Base-by-base conservation (phyloP, 2,113 vertebrate species). In the Suricata suricatta region DNA sequence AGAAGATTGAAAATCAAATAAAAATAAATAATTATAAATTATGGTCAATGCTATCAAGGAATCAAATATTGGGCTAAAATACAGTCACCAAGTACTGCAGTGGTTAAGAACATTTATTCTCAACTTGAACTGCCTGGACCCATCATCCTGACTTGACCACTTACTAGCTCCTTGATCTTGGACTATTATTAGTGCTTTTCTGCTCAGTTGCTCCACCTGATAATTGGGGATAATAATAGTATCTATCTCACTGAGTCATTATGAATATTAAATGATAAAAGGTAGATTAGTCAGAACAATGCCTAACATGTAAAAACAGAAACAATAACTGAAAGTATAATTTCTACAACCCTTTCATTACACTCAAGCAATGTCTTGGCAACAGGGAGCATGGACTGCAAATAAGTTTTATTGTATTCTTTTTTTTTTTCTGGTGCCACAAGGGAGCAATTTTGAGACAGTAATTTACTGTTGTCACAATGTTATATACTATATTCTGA, bases 251-350 rank as follows among this genome's bases (percentile, higher is more conserved):
- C 27, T 72, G 80, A 11, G 27, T 85, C 19, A 54, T 82, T 63
- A 52, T 69, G 85, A 84, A 54, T 80, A 84, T n/a, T 88, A 93
- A 94, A 90, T 90, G 21, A 81, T 87, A 52, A 79, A 74, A 47
- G 54, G 89, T n/a, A 80, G 91, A 71, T 84, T 29, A 77, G 33
- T n/a, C 81, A 63, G 29, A 92, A 79, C 11, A 79, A 80, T 2
- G 3, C 6, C 44, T n/a, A 21, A 31, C 5, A 35, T 25, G 57
- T 72, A 96, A 92, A 95, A 11, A 85, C 31, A 74, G 35, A 76
- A 83, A 60, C 79, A 68, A 47, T 7, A 82, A 72, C 31, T 38
- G 15, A 33, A 0, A 52, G 52, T 33, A 9, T 47, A 88, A 90
- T 83, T 90, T 41, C 8, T 77, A 50, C 6, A 92, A n/a, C 29